Evolutionary conservation across 2,113 vertebrate species (phyloP), one percentile per base, ranked within the genome.

Genomic region (Psilopogon haemacephalus): DNA sequence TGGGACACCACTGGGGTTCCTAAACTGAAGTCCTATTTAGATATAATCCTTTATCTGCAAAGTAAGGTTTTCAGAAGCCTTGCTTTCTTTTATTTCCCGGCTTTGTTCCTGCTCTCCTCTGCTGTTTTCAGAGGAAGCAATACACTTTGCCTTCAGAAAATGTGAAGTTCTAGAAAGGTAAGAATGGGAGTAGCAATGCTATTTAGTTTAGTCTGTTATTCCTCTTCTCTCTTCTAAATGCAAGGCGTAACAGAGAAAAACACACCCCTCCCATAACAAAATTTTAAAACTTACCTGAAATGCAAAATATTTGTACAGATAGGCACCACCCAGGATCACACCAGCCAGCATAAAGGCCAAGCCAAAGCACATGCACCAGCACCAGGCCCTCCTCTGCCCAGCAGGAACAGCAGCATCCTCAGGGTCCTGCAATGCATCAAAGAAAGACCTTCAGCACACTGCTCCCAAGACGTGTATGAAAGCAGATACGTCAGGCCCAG

Each of bases 291-390:
- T 98, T 97, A 99, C 99, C 98, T 99, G 98, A 91, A 96, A 94
- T 90, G 97, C 91, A 95, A 99, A 99, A 84, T 98, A 98, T 95
- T 97, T 98, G 97, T 98, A 99, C 70, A 99, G 97, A 95, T 99
- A 99, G 46, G 98, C 98, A 90, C 98, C 99, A 12, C 98, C 99
- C 4, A 99, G 98, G 86, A 99, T 98, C 85, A 99, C 98, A 5
- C 99, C 99, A 12, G 98, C 98, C 84, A 99, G 97, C 98, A 99
- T 98, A 75, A 99, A 98, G 50, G 98, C 98, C 76, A 99, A 69
- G 40, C 99, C 99, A 56, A 99, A 98, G 88, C 98, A 99, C 98
- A 99, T 98, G 96, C 98, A 99, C 98, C 98, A 99, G 94, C 99
- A 99, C 99, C 99, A 99, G 75, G 98, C 98, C 72, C 98, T 98